Base-by-base conservation (phyloP, 2,797 vertebrate species). In the Cryptoprocta ferox region DNA sequence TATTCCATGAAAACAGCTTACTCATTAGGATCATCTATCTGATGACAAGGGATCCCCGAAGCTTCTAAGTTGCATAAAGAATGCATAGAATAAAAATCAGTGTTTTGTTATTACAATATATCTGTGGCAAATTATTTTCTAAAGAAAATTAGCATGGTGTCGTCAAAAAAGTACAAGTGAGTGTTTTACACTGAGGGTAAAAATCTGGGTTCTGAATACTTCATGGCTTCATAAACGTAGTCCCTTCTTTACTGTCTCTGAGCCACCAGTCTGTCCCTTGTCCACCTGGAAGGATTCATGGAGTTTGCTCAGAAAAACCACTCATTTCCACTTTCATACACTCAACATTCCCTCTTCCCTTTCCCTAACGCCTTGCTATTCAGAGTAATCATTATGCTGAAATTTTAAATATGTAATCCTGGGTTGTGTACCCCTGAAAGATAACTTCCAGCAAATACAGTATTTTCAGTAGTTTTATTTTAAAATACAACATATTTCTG, bases 101-200 rank as follows among this genome's bases (percentile, higher is more conserved):
- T 12, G 16, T n/a, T 79, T 78, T n/a, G 39, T 83, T 35, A 32
- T 80, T 32, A 35, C 26, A 50, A 83, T 42, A 28, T 86, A 42
- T 50, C 2, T 30, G 26, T 45, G 50, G 63, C 26, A 68, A 18
- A 56, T 80, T 32, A 3, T n/a, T 79, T 82, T 45, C 13, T 39
- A 56, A 37, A 45, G 14, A 68, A 83, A 50, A 45, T 24, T 21
- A 30, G 0, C 2, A 3, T 15, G 5, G 3, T 13, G 5, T 50
- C 6, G 32, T 26, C 4, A 11, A 13, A 24, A 45, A 66, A 32
- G 0, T 1, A 75, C 28, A 6, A 6, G 18, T 0, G 12, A 2
- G 3, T 0, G 12, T 10, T 1, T 21, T 50, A 37, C 5, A 4
- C 0, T 6, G 35, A 42, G 12, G 13, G 13, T 37, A 56, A 37